Evolutionary conservation across 2,113 vertebrate species (phyloP).

Genomic region (Ondatra zibethicus): DNA sequence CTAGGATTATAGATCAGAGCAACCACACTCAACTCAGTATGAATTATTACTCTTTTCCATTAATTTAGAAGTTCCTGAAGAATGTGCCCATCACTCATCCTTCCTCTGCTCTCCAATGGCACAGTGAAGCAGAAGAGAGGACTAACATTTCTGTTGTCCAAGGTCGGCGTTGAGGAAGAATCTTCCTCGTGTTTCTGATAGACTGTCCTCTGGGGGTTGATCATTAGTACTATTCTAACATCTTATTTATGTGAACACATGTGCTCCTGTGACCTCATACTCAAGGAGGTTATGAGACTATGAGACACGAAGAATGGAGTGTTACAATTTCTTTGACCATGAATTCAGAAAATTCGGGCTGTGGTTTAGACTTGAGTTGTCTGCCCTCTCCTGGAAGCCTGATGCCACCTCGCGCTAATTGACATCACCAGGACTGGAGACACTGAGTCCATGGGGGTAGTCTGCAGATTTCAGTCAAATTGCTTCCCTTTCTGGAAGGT

Average conservation of each 20-base stretch:
- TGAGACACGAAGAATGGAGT: neutral
- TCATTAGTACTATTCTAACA: neutral
- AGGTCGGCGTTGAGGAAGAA: neutral
- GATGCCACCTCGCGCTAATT: neutral
- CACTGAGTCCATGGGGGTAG: neutral
- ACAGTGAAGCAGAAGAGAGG: neutral
- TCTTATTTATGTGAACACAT: neutral
- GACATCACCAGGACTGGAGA: neutral
- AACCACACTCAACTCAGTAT: neutral
- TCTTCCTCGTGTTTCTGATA: neutral
- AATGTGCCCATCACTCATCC: neutral
- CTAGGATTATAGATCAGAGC: neutral
- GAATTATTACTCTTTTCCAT: neutral
- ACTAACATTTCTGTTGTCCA: neutral
- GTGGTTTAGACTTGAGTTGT: neutral
- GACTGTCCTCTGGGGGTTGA: neutral
- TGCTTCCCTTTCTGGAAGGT: neutral
- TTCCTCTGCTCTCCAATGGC: neutral
- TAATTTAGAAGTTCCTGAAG: neutral
- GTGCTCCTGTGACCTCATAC: neutral
- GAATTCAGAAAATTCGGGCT: neutral
- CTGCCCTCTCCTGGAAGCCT: neutral
- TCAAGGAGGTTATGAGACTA: neutral
- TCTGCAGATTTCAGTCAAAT: constrained; percentile 5
- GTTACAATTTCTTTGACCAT: neutral